Evolutionary conservation across 2,888 invertebrate species (phyloP).

Genomic region (Leptothorax acervorum): DNA sequence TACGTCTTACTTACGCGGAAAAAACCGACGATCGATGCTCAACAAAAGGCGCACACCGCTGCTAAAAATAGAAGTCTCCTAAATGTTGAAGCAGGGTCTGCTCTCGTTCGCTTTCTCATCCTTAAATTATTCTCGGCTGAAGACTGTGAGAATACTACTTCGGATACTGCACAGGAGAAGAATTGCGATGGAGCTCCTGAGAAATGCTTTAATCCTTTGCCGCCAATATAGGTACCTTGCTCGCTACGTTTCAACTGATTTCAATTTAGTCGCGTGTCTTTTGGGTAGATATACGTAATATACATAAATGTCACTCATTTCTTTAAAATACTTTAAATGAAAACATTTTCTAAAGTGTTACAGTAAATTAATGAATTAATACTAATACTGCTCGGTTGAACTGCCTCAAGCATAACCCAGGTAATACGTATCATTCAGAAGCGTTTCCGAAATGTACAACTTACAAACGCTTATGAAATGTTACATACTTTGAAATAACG

Average conservation of each 20-base stretch:
- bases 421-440: too few relatives aligned
- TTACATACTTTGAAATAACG: too few relatives aligned
- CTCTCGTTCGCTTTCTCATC: not conserved
- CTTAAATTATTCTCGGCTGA: not conserved
- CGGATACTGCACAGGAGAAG: not conserved
- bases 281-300: too few relatives aligned
- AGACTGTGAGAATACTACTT: conserved; percentile 3
- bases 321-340: too few relatives aligned
- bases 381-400: too few relatives aligned
- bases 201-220: not conserved
- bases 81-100: conserved; percentile 65
- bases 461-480: too few relatives aligned
- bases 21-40: conserved; percentile 75
- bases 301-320: too few relatives aligned
- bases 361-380: too few relatives aligned
- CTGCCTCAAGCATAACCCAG: too few relatives aligned
- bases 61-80: conserved; percentile 75
- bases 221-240: not conserved
- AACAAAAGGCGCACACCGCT: conserved; percentile 60
- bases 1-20: conserved; percentile 57
- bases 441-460: too few relatives aligned
- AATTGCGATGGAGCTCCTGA: not conserved
- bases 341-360: too few relatives aligned
- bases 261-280: not conserved
- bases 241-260: not conserved